Base-by-base conservation (phyloP, 53 echinoderm and acorn worm genomes). In the Pentamera pediparva region DNA sequence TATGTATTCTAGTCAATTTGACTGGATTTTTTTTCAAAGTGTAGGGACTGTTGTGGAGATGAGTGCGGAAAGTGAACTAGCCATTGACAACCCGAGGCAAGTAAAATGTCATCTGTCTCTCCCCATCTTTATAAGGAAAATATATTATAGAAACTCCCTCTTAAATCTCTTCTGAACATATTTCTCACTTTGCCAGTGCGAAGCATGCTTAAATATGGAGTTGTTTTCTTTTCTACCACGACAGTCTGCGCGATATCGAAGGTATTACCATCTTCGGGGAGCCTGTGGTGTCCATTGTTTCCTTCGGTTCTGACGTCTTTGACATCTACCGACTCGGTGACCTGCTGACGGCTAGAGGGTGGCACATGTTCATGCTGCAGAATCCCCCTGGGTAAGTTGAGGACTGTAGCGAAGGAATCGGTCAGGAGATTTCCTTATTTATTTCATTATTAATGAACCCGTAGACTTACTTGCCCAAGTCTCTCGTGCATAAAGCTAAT, bases 301-400 rank as follows among this genome's bases (percentile, higher is more conserved):
- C 72, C 21, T 71, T 71, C 33, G 72, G 72, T 3, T 71, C 72
- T 1, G 72, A 71, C 6, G 53, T 34, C 20, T 71, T 52, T 32
- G 72, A 71, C 37, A 53, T 71, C 35, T 71, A 71, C 32, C 34
- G 72, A 5, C 72, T 71, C 0, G 72, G 52, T n/a, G 72, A 71
- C 33, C 19, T 33, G 11, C 31, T 71, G 35, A 71, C 72, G 2
- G 6, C 17, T 15, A 71, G 33, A 71, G 72, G 72, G n/a, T 71
- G 72, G 72, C 72, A 71, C 35, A n/a, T 71, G 72, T 71, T 27
- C 25, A 52, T 31, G 31, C 19, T 71, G 24, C 72, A 71, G 52
- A 52, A 19, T 6, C 72, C 72, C 32, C 32, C 72, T 52, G 72
- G 72, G 72, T 71, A 54, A 29, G 72, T 65, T 15, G 0, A 45